Percentiles rank a stretch among this genome's conserved stretches.
Evolutionary conservation across 2,797 vertebrate species (phyloP).

Genomic region (Anguilla obscura): DNA sequence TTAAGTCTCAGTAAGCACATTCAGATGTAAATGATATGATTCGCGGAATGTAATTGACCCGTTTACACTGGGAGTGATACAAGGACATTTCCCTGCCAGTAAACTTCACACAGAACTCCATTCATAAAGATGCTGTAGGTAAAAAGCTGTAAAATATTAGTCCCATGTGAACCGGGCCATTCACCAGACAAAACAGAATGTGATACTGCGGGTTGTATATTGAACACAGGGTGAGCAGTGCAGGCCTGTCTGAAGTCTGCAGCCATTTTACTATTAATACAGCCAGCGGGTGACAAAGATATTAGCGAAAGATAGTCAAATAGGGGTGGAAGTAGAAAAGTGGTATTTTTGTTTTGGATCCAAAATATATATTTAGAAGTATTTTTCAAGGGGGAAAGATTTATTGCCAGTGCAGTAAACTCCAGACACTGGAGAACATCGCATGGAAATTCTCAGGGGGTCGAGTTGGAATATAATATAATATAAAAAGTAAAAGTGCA

Average conservation of each 20-base stretch:
- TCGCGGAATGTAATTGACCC: neutral
- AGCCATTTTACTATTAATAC: no score
- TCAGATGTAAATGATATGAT: neutral
- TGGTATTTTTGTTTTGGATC: neutral
- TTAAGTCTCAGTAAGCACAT: neutral
- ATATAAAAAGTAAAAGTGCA: neutral
- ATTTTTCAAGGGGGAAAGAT: neutral
- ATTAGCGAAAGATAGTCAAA: neutral
- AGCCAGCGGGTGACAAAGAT: no score
- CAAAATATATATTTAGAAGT: neutral
- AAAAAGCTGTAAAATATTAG: neutral
- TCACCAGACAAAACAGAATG: neutral
- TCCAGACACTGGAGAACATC: no score
- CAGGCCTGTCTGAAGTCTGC: no score
- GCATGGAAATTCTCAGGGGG: no score
- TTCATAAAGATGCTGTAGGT: neutral
- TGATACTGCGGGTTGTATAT: neutral
- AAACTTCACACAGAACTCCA: neutral
- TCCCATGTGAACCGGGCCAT: neutral
- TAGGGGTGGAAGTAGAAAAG: neutral
- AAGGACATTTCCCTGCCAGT: neutral
- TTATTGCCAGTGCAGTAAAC: neutral
- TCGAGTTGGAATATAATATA: neutral
- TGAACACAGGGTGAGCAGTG: no score
- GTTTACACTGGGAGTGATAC: neutral